Evolutionary conservation across 2,888 invertebrate genomes (phyloP).

Genomic region (Metacarcinus magister): DNA sequence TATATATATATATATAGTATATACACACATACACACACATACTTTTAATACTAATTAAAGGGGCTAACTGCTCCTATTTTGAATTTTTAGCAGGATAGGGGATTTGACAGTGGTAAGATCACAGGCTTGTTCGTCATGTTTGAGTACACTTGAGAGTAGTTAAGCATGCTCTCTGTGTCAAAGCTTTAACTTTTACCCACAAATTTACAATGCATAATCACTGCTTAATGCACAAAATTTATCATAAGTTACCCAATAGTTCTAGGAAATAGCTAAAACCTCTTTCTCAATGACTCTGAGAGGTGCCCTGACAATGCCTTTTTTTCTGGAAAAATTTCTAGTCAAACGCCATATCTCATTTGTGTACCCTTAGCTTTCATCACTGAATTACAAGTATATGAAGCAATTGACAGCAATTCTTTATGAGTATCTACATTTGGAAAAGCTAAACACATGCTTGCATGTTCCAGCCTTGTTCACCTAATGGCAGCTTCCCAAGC

Average conservation of each 20-base stretch:
- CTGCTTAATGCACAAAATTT: constrained; percentile 20
- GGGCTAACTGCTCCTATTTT: background rate
- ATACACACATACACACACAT: background rate
- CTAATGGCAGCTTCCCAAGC: background rate
- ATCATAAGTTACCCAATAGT: background rate
- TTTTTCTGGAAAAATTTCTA: background rate
- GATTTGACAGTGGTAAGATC: constrained; percentile 8
- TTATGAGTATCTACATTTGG: background rate
- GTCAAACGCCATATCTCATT: background rate
- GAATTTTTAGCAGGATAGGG: constrained; percentile 28
- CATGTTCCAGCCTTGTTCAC: background rate
- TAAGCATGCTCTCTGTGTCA: background rate
- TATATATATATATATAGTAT: too few relatives aligned
- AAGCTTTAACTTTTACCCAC: background rate
- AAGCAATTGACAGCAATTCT: background rate
- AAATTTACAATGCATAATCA: background rate
- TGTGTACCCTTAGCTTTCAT: background rate
- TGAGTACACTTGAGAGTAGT: background rate
- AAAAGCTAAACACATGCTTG: background rate
- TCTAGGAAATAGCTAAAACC: background rate
- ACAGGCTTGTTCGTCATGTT: background rate
- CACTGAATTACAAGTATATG: background rate
- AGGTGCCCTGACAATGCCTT: background rate
- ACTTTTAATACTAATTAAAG: background rate
- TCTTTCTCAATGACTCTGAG: background rate